phyloP scores from a whole-genome alignment of 1,140 invertebrate species.

The Camponotus pennsylvanicus region DNA sequence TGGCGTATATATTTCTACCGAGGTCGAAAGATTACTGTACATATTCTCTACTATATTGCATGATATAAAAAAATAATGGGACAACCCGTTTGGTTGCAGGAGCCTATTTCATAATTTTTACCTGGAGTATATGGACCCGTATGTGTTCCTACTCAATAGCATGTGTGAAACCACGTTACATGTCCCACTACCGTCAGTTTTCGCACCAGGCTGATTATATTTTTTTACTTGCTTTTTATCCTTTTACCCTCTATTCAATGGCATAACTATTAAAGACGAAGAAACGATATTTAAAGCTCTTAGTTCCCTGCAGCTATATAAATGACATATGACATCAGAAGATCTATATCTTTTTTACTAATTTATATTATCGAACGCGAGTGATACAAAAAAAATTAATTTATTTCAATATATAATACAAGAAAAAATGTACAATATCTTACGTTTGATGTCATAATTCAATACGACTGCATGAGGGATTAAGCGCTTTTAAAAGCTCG shows the following conservation, averaged over 20 bases:
- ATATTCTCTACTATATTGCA: conserved; percentile 80
- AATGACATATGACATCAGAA: too few species aligned
- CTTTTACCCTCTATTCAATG: conserved; percentile 70
- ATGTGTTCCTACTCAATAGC: conserved; percentile 87
- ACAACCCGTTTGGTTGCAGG: conserved; percentile 86
- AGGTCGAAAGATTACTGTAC: conserved; percentile 37
- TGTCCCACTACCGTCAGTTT: conserved; percentile 86
- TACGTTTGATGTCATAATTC: too few species aligned
- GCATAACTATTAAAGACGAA: conserved; percentile 30
- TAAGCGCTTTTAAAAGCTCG: background rate
- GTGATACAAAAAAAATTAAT: too few species aligned
- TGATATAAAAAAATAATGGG: conserved; percentile 84
- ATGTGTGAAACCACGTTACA: conserved; percentile 86
- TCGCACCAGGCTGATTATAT: conserved; percentile 84
- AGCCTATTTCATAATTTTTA: conserved; percentile 87
- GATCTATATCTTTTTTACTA: too few species aligned
- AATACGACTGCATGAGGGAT: too few species aligned
- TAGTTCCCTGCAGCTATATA: too few species aligned
- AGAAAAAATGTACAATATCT: too few species aligned
- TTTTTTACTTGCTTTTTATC: conserved; percentile 78
- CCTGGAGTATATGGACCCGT: conserved; percentile 87
- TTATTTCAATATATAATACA: too few species aligned
- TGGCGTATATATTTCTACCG: conserved; percentile 32
- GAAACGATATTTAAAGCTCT: background rate
- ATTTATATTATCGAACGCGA: too few species aligned